phyloP scores from a whole-genome alignment of 92 coral and sea anemone species.

The Parazoanthus swiftii region DNA sequence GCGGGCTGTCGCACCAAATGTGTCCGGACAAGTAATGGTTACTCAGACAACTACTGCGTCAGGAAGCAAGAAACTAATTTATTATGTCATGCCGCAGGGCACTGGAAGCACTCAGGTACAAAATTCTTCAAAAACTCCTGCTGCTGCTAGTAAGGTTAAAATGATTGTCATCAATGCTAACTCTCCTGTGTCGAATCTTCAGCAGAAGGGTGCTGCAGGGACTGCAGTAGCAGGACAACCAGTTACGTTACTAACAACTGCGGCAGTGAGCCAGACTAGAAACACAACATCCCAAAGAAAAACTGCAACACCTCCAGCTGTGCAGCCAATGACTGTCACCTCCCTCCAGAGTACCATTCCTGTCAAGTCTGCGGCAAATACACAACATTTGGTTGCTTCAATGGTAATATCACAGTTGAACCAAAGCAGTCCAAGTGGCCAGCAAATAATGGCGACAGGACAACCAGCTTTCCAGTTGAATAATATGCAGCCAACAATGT shows the following conservation, averaged over 20 bases:
- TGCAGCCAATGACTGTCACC: background rate
- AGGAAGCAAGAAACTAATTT: constrained; percentile 18
- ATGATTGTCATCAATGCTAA: constrained; percentile 18
- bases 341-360: constrained; percentile 15
- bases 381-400: constrained; percentile 3
- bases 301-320: background rate
- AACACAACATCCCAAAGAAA: background rate
- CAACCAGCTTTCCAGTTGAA: background rate
- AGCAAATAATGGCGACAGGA: background rate
- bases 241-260: background rate
- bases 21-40: constrained; percentile 31
- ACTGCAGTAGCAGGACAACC: constrained; percentile 3
- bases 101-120: constrained; percentile 3
- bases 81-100: constrained; percentile 17
- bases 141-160: constrained; percentile 19
- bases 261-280: background rate
- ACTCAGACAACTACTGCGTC: constrained; percentile 12
- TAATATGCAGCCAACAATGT: background rate
- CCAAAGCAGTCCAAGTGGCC: background rate
- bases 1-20: constrained; percentile 36
- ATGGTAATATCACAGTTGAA: background rate
- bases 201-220: constrained; percentile 8
- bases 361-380: constrained; percentile 2
- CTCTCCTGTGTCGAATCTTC: constrained; percentile 11
- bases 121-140: constrained; percentile 11